Conservation (phyloP, 92 coral and sea anemone genomes). For the Parazoanthus darwini region DNA sequence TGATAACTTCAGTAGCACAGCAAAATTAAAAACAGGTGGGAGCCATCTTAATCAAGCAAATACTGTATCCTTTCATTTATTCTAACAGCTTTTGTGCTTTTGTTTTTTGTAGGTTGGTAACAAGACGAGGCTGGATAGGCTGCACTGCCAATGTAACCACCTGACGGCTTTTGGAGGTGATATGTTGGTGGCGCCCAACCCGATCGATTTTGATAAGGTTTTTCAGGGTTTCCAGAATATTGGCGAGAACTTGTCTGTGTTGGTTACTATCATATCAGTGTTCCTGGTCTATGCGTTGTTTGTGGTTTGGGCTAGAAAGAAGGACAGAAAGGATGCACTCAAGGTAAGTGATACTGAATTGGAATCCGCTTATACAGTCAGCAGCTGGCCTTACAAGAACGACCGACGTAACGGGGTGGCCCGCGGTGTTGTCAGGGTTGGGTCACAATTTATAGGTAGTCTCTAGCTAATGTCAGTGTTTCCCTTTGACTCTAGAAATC, state of each 20-base stretch:
- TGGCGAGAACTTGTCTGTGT: slow-evolving; percentile 60
- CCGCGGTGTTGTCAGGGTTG: too few species aligned
- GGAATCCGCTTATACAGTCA: too few species aligned
- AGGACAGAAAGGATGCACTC: slow-evolving; percentile 51
- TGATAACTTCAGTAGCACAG: too few species aligned
- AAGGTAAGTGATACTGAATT: slow-evolving; percentile 26
- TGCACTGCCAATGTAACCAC: slow-evolving; percentile 65
- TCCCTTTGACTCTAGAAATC: too few species aligned
- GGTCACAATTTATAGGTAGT: too few species aligned
- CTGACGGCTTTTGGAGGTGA: slow-evolving; percentile 68
- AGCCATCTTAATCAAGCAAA: too few species aligned
- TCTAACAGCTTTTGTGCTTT: not conserved
- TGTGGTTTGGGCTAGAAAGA: slow-evolving; percentile 53
- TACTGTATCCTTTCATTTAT: too few species aligned
- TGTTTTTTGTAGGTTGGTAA: slow-evolving; percentile 50
- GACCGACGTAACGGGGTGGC: too few species aligned
- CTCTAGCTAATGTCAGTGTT: too few species aligned
- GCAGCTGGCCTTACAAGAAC: too few species aligned
- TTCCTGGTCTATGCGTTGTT: slow-evolving; percentile 53
- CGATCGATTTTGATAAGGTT: slow-evolving; percentile 69
- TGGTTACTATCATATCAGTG: slow-evolving; percentile 51
- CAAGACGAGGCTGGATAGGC: slow-evolving; percentile 37
- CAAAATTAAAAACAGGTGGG: too few species aligned
- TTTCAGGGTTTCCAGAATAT: slow-evolving; percentile 64
- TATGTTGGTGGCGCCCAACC: slow-evolving; percentile 60